Base-by-base conservation (phyloP, 2,888 invertebrate species). In the Linhomoeus sp. region DNA sequence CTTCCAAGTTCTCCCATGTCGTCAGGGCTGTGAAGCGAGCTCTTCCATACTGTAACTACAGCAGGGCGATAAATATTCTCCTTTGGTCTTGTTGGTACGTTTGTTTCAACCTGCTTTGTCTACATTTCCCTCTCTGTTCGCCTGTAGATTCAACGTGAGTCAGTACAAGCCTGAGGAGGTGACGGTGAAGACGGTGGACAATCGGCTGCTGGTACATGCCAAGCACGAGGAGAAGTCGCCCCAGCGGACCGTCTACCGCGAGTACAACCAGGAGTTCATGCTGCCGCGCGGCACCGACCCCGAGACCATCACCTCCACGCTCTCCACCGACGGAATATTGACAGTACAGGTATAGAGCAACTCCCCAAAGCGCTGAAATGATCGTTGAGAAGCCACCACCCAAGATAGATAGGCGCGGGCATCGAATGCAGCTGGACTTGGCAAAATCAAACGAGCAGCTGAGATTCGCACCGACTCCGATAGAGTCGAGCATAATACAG, bases 171-270 rank as follows among this genome's bases (percentile, higher is more conserved):
- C 75, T 3, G 94, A 94, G 70, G 92, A 94, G 74, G 62, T 63
- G 22, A 85, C 87, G 65, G 90, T 94, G 55, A 92, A 90, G 74
- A 94, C 92, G 54, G 85, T 90, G 58, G 92, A 92, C 73, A 90
- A 90, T 73, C 85, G 87, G 75, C 76, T 94, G 50, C 57, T 68
- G 51, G 68, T 68, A 45, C 86, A 90, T 66, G 92, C 92, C 52
- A 88, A 88, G 70, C 94, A 94, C 71, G 90, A 94, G 70, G 92
- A 94, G 72, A 90, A 90, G 71, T 79, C 84, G 45, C 86, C 88
- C 70, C 85, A 83, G 65, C 86, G 88, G 72, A 85, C 86, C 40
- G 86, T 90, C 52, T 92, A 87, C 76, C 78, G 90, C 71, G 92
- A 94, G 70, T 94, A 92, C 77, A 90, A 90, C 71, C 40, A 50